Evolutionary conservation across 2,113 vertebrate genomes (phyloP), one percentile per base, ranked within the genome.

Genomic region (Tricholaema leucomelas): DNA sequence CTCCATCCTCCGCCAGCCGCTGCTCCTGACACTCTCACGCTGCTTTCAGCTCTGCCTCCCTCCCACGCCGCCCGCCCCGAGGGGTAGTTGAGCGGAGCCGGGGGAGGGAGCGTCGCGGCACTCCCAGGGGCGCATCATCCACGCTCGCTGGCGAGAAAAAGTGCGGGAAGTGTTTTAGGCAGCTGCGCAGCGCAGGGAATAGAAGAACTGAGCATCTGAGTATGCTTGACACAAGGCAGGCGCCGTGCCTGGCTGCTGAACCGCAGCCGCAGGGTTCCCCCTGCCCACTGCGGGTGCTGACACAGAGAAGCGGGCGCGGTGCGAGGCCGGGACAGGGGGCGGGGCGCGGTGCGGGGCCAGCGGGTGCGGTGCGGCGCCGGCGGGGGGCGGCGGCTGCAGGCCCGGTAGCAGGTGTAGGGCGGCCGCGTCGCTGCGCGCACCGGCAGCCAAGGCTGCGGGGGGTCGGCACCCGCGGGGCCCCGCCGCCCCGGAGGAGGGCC

Each of bases 401-500:
- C 24, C 61, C 55, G 80, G 46, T 44, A 31, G 81, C 97, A n/a
- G n/a, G n/a, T n/a, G n/a, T 10, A 14, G 46, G 80, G 46, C 40
- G 28, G 81, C 97, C 69, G 75, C 80, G 80, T 61, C 69, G 88
- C 89, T 64, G 66, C 55, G 48, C 59, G 64, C 33, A 38, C 61
- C 56, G 59, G 88, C 82, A 55, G 74, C 82, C 88, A 17, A 30
- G 52, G 42, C 85, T 90, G 93, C 85, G 92, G 91, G 76, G 91
- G 96, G 94, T 92, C 88, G 96, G 97, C 85, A 40, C 86, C 33
- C 90, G 83, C 92, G 38, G 77, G 40, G 83, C 91, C 61, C 9
- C 23, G 14, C 36, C 60, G 27, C 44, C 61, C 75, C 3, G 12
- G 36, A 50, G 60, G 55, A 75, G 90, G 81, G 60, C 73, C 67